Base-by-base conservation (phyloP, 2,797 vertebrate species). In the Eleutherodactylus coqui region DNA sequence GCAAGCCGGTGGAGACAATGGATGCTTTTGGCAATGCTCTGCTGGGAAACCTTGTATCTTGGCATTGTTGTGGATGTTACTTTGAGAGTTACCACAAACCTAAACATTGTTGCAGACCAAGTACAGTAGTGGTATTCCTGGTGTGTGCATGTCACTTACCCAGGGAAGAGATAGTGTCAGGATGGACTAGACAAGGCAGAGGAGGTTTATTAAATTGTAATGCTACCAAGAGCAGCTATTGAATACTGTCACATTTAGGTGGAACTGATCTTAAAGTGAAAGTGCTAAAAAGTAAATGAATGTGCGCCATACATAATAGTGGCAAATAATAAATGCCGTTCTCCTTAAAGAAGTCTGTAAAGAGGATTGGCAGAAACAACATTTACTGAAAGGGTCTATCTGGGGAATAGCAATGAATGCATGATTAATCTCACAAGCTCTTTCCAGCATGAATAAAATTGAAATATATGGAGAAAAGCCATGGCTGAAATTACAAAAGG, bases 401-500 rank as follows among this genome's bases (percentile, higher is more conserved):
- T 8, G 6, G 78, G 41, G 41, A 47, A 64, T 80, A 43, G 41
- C 58, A 64, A 64, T 62, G 36, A 80, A 32, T 34, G 75, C 32
- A 36, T 53, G 32, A 29, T 51, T 62, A 64, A 80, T 47, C 38
- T 80, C 53, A 78, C 24, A 43, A 27, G 34, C 21, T 10, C 16
- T 80, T 64, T 64, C 41, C 17, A 21, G 32, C n/a, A 21, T 64
- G 38, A 67, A 47, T 47, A 32, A 64, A 32, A 45, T 47, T 80
- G 41, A 32, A 67, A 64, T 64, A 79, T 36, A 78, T 13, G 14
- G 76, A 79, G 38, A 60, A 79, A 64, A 29, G 16, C 58, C 45
- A 41, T 38, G 21, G 55, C 11, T 60, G 41, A 80, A 80, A 80
- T 64, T 80, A 45, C 41, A 47, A 79, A 58, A 45, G 58, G 77